Evolutionary conservation across 1,140 invertebrate species (phyloP), one percentile per base, ranked within the genome.

Genomic region (Drosophila sulfurigaster): DNA sequence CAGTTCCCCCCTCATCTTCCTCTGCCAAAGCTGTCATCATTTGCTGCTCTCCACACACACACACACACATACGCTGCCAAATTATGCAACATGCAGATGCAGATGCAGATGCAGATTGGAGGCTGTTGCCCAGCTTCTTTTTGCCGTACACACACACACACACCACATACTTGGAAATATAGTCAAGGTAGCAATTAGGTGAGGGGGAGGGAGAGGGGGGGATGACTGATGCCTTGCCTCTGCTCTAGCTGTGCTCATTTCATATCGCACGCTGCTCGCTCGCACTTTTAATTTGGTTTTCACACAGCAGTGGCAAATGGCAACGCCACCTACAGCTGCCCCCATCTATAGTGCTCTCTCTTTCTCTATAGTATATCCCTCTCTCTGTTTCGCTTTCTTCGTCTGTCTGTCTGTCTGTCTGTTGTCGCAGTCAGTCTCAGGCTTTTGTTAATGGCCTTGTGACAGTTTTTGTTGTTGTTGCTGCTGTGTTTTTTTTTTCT

Each of bases 361-460:
- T 35, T 5, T 41, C 54, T 41, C 15, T 41, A 25, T 25, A 4
- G 20, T 25, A 25, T 25, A 25, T 25, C 20, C 20, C 32, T 16
- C 32, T 57, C 32, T 57, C 15, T 57, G 15, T 41, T 1, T 41
- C 30, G 35, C 30, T 56, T 5, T 5, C 60, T 46, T 32, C 35
- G 15, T 54, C 15, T 43, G 56, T 66, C 28, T 68, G 60, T 60
- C 63, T 65, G 75, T 41, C 28, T 68, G 60, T 60, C 63, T 65
- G 75, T 41, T 69, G 13, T 38, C 75, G 71, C 82, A 85, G 82
- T 85, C 82, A 82, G 79, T 82, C 76, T 79, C 80, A 77, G 83
- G 77, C 85, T 83, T 87, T 87, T 88, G 85, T 89, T 83, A 87
- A 87, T 89, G 83, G 83, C 83, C 83, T 87, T 87, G 83, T 87